Percentiles rank a stretch among this genome's conserved stretches.
These are phyloP conservation scores for Protonemura montana DNA, from an alignment of 2,888 invertebrate genomes.

Conservation along the genomic window DNA sequence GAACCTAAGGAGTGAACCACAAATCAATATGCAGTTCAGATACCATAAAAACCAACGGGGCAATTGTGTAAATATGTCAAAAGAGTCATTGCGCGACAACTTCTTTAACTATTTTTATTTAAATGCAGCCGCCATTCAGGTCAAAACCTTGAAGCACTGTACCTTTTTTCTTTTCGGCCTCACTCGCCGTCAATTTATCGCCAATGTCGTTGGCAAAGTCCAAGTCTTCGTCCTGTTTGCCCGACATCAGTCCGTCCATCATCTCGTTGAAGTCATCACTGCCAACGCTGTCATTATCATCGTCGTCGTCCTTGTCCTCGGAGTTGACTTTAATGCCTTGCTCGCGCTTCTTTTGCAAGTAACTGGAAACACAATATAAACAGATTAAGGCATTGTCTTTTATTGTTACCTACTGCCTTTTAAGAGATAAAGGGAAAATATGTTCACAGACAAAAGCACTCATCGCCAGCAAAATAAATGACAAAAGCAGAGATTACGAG, in stretches of 20 bases:
- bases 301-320: constrained; percentile 66
- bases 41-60: too few species aligned
- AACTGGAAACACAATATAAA: too few species aligned
- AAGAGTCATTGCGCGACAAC: too few species aligned
- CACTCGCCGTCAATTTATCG: constrained; percentile 51
- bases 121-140: neutral
- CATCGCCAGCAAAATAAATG: too few species aligned
- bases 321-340: constrained; percentile 54
- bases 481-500: too few species aligned
- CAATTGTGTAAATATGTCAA: too few species aligned
- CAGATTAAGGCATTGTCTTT: too few species aligned
- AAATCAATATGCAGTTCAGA: constrained; percentile 30
- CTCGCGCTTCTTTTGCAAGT: constrained; percentile 57
- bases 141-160: constrained; percentile 46
- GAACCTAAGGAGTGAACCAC: constrained; percentile 19
- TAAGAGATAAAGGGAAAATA: too few species aligned
- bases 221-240: constrained; percentile 63
- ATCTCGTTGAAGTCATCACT: constrained; percentile 80
- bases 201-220: constrained; percentile 67
- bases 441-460: too few species aligned
- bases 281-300: constrained; percentile 75
- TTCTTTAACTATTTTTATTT: too few species aligned
- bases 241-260: constrained; percentile 57
- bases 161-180: constrained; percentile 56
- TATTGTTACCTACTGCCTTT: too few species aligned